Conservation (phyloP, 2,888 invertebrate species). For the Globia sparganii region DNA sequence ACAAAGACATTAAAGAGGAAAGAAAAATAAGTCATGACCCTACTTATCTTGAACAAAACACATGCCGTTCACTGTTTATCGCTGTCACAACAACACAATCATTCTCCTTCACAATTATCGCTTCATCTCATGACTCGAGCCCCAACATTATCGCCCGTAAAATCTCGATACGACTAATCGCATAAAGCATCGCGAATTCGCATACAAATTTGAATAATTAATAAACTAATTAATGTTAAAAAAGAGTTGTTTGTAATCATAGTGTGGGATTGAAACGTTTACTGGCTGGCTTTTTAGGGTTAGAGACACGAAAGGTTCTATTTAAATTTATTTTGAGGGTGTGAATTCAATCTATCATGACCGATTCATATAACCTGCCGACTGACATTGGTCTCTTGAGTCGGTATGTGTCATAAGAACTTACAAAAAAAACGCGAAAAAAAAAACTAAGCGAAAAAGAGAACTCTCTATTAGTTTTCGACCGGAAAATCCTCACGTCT, state of each 20-base stretch:
- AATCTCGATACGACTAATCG: conserved; percentile 86
- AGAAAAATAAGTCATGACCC: not conserved
- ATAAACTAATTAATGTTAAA: conserved; percentile 87
- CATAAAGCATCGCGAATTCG: conserved; percentile 86
- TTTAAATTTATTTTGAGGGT: not conserved
- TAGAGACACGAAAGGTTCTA: conserved; percentile 17
- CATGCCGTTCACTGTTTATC: not conserved
- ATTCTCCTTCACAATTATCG: conserved; percentile 40
- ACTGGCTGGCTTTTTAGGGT: conserved; percentile 49
- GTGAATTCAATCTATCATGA: too few relatives aligned
- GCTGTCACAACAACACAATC: conserved; percentile 19
- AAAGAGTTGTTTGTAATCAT: conserved; percentile 79
- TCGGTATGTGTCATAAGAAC: too few relatives aligned
- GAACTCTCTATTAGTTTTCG: too few relatives aligned
- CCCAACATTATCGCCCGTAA: conserved; percentile 63
- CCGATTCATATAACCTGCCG: too few relatives aligned
- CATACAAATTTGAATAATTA: conserved; percentile 89
- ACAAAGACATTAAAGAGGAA: not conserved
- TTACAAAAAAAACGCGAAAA: too few relatives aligned
- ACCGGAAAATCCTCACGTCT: too few relatives aligned
- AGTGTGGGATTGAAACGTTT: conserved; percentile 77
- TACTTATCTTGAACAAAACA: conserved; percentile 3
- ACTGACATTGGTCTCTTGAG: too few relatives aligned
- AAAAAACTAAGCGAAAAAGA: too few relatives aligned
- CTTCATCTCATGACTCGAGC: conserved; percentile 43